Conservation (phyloP, 2,888 invertebrate species). For the Dicyrtoma fusca region DNA sequence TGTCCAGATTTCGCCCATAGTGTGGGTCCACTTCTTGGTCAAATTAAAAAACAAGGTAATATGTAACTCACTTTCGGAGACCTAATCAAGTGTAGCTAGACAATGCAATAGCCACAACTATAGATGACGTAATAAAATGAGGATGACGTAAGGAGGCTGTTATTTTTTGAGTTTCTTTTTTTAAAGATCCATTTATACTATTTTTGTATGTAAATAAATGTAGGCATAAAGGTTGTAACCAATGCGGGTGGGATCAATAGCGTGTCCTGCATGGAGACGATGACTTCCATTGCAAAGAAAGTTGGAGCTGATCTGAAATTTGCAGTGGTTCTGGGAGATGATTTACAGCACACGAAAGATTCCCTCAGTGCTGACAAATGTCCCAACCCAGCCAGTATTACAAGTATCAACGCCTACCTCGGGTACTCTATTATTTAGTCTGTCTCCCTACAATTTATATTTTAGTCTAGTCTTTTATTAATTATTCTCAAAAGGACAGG, state of each 20-base stretch:
- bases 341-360: slow-evolving; percentile 58
- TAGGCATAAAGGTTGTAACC: slow-evolving; percentile 61
- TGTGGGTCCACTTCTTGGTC: slow-evolving; percentile 60
- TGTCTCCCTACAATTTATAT: neutral
- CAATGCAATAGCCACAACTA: no score
- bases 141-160: no score
- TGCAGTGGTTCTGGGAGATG: slow-evolving; percentile 62
- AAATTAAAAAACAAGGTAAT: slow-evolving; percentile 61
- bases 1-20: slow-evolving; percentile 62
- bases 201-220: neutral
- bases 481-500: no score
- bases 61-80: neutral
- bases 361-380: slow-evolving; percentile 41
- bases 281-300: slow-evolving; percentile 59
- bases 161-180: neutral
- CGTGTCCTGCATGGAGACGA: slow-evolving; percentile 60
- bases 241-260: slow-evolving; percentile 64
- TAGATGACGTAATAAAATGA: no score
- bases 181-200: neutral
- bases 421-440: slow-evolving; percentile 30
- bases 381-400: slow-evolving; percentile 50
- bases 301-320: slow-evolving; percentile 60
- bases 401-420: slow-evolving; percentile 61
- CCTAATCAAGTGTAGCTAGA: no score
- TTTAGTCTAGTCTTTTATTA: neutral